Conservation (phyloP, 2,113 vertebrate genomes). For the Misgurnus anguillicaudatus region DNA sequence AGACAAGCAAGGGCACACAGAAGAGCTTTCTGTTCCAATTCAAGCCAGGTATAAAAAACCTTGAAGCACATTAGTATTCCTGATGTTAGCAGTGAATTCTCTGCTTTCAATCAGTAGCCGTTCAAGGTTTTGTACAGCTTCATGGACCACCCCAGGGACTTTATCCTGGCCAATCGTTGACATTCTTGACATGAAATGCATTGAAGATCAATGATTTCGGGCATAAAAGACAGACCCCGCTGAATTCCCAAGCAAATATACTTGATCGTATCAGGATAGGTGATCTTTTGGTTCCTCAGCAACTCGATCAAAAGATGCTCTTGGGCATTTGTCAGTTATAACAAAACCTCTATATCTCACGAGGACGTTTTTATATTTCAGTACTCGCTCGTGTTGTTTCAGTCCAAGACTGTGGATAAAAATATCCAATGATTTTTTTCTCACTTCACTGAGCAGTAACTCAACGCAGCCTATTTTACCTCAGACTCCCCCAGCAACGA, state of each 20-base stretch:
- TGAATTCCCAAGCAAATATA: slow-evolving; percentile 35
- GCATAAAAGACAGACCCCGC: slow-evolving; percentile 34
- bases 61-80: slow-evolving; percentile 51
- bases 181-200: slow-evolving; percentile 42
- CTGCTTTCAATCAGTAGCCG: slow-evolving; percentile 37
- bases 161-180: slow-evolving; percentile 22
- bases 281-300: slow-evolving; percentile 31
- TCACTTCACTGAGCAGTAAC: slow-evolving; percentile 31
- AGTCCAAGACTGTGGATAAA: slow-evolving; percentile 34
- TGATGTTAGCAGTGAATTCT: slow-evolving; percentile 19
- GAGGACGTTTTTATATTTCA: slow-evolving; percentile 5
- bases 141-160: slow-evolving; percentile 32
- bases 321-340: slow-evolving; percentile 29
- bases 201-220: slow-evolving; percentile 49
- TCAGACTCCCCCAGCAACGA: not conserved
- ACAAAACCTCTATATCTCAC: slow-evolving; percentile 27
- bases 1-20: slow-evolving; percentile 26
- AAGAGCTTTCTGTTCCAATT: slow-evolving; percentile 44
- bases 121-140: slow-evolving; percentile 53
- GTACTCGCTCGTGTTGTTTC: not conserved
- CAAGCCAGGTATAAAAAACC: slow-evolving; percentile 41
- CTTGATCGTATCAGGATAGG: slow-evolving; percentile 18
- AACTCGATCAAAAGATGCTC: slow-evolving; percentile 44
- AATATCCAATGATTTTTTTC: slow-evolving; percentile 44
- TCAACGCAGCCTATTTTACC: slow-evolving; percentile 18